Percentiles rank a stretch among this genome's conserved stretches.
Evolutionary conservation across 2,888 invertebrate species (phyloP).

Genomic region (Andricus curvator): DNA sequence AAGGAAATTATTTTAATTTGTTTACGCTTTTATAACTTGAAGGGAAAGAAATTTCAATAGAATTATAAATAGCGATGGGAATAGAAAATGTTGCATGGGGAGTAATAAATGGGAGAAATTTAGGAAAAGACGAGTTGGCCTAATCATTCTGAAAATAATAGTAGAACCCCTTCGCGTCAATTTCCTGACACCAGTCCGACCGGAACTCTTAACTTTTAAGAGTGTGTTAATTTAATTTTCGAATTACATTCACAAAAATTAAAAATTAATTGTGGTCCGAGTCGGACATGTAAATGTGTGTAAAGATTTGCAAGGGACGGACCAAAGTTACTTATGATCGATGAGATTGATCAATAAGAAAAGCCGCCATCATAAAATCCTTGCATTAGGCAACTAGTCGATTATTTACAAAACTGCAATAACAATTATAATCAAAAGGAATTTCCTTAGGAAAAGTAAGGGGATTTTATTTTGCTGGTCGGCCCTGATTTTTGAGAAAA

Average conservation of each 20-base stretch:
- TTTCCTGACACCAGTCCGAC: slow-evolving; percentile 66
- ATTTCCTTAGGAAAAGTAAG: not conserved
- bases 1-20: slow-evolving; percentile 19
- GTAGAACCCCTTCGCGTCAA: slow-evolving; percentile 70
- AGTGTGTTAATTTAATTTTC: not conserved
- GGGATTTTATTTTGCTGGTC: not conserved
- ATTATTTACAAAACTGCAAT: slow-evolving; percentile 33
- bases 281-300: slow-evolving; percentile 39
- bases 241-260: not conserved
- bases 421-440: slow-evolving; percentile 37
- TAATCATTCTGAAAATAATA: slow-evolving; percentile 44
- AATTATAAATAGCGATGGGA: not conserved
- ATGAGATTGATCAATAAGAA: slow-evolving; percentile 11
- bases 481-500: not conserved
- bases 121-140: slow-evolving; percentile 33
- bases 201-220: slow-evolving; percentile 44
- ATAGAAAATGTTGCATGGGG: not conserved
- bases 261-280: not conserved
- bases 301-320: slow-evolving; percentile 41
- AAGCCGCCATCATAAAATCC: slow-evolving; percentile 32
- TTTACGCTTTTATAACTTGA: not conserved
- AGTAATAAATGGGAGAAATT: slow-evolving; percentile 3
- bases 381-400: slow-evolving; percentile 35
- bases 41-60: not conserved
- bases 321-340: slow-evolving; percentile 15